These are phyloP conservation scores for Microplitis manilae DNA, from an alignment of 2,888 invertebrate species.

Conservation along the genomic window DNA sequence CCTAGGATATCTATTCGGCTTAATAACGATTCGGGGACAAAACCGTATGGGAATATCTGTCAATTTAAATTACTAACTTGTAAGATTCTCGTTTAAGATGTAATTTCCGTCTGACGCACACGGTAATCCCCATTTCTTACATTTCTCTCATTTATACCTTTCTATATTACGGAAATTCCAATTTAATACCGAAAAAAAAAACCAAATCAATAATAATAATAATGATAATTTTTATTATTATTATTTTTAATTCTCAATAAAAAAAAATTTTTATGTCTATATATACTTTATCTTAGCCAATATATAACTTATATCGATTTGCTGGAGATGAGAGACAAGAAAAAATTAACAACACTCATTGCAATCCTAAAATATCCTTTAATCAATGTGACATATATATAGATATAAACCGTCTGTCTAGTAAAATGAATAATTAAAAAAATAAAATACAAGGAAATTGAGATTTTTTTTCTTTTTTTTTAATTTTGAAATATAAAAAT, in stretches of 20 bases:
- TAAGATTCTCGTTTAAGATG: background rate
- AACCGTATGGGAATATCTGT: no score
- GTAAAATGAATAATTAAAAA: no score
- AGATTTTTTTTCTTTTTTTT: background rate
- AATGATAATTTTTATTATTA: background rate
- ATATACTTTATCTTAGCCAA: background rate
- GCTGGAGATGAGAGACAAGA: background rate
- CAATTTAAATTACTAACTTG: no score
- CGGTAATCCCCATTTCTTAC: no score
- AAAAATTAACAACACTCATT: background rate
- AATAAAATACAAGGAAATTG: no score
- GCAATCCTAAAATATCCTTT: slow-evolving; percentile 2
- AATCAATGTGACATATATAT: background rate
- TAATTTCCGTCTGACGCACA: slow-evolving; percentile 3
- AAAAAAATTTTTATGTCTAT: background rate
- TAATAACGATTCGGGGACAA: no score
- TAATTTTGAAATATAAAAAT: background rate
- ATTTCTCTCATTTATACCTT: slow-evolving; percentile 1
- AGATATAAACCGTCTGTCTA: background rate
- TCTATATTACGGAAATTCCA: no score
- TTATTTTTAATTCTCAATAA: background rate
- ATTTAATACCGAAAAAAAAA: no score
- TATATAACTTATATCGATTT: slow-evolving; percentile 1
- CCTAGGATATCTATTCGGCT: no score
- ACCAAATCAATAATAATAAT: no score